Base-by-base conservation (phyloP, 30 jellyfish, hydroid and myxozoan genomes). In the Turritopsis rubra region DNA sequence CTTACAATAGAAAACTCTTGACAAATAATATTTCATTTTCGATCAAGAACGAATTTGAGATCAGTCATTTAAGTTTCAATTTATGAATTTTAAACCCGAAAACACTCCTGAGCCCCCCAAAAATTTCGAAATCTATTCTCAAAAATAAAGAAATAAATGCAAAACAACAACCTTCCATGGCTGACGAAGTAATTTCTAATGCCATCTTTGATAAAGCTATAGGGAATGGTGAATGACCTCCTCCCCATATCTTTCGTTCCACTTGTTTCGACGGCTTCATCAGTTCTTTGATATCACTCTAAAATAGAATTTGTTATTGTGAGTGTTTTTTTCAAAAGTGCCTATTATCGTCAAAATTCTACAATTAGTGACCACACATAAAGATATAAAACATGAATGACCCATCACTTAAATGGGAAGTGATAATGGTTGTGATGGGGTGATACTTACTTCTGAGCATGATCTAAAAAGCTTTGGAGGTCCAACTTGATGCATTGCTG, bases 111-210 rank as follows among this genome's bases (percentile, higher is more conserved):
- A n/a, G n/a, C n/a, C n/a, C n/a, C n/a, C n/a, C n/a, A n/a, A n/a
- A n/a, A n/a, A n/a, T n/a, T n/a, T n/a, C n/a, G n/a, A n/a, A n/a
- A n/a, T n/a, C n/a, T n/a, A n/a, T n/a, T n/a, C n/a, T n/a, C n/a
- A n/a, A n/a, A n/a, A n/a, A n/a, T n/a, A n/a, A n/a, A n/a, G n/a
- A n/a, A n/a, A n/a, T n/a, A 41, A 41, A 41, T 3, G 13, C 5
- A 41, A 3, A 41, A 41, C 21, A 73, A 71, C 28, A 66, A 84
- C 95, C 96, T 75, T 91, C 97, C 96, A 91, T 87, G 24, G 90
- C 95, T 18, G 97, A 91, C 26, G 97, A 91, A 20, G 97, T 87
- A 30, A 83, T 89, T 87, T 91, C 97, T 7, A 91, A 79, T 66
- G 97, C 96, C 80, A 91, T 53, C 0, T 28, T 80, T 53, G 87